Evolutionary conservation across 2,113 vertebrate genomes (phyloP), one percentile per base, ranked within the genome.

Genomic region (Salvator merianae): DNA sequence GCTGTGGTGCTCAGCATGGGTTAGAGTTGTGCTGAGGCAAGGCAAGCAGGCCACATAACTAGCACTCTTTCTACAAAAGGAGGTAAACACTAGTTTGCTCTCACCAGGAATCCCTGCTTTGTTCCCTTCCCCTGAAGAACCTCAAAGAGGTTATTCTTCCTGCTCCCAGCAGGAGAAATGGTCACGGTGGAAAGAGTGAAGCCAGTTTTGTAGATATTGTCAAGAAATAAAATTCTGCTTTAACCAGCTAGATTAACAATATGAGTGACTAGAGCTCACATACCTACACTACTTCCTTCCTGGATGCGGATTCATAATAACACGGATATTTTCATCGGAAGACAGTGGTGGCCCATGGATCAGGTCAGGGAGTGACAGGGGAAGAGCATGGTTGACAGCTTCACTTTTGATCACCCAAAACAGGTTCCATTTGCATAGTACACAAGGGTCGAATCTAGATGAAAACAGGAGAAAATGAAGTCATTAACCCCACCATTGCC

Each of bases 121-220:
- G 79, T 81, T 86, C 73, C 76, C 1, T 82, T 71, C 66, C 72
- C 55, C 80, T 8, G 28, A 7, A 75, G 43, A 72, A 84, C 10
- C 0, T 86, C n/a, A 88, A 20, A 0, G 77, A 68, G 36, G 63
- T 74, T 59, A 55, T 70, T 81, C 66, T 40, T 66, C 32, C 28
- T 72, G 30, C 86, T 81, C 70, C 76, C 83, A 84, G 81, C 66
- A 77, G 89, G 84, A 82, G 36, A 62, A 0, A 84, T 90, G 84
- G 79, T 90, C 84, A 86, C 86, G 86, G 91, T 0, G 4, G 87
- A 22, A 83, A 90, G 43, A 93, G 91, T 88, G 86, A 91, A 90
- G 63, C 83, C 86, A 59, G 88, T 84, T 74, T 0, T 22, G 63
- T 72, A 79, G 53, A 50, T 79, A 72, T 22, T 63, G 32, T 55